Base-by-base conservation (phyloP, 1,140 invertebrate genomes). In the Kradibia gibbosae region DNA sequence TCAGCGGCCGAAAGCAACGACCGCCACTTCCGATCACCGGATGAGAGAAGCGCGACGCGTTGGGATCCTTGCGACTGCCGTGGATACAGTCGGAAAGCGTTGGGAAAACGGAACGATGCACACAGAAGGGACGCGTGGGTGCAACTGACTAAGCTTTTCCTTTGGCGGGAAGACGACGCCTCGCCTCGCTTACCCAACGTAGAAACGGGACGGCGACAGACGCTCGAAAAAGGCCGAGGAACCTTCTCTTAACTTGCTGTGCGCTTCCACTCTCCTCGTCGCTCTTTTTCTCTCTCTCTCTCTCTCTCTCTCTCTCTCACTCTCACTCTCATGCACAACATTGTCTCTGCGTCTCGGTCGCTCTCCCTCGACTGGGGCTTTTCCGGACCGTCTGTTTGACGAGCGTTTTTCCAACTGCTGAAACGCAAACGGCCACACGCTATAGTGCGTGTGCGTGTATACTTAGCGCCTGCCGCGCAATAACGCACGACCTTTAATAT, bases 71-170 rank as follows among this genome's bases (percentile, higher is more conserved):
- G 15, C 57, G 0, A 65, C 17, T 45, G 10, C 25, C 55, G 31
- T 22, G 17, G 22, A 10, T n/a, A 28, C 22, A 28, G 67, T 20
- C 0, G 72, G 57, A 71, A 45, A 62, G 3, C 7, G 55, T 22
- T 31, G 25, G 75, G 25, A 31, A 76, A 48, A 80, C 20, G 39
- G 3, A 53, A 31, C 84, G 84, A 78, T 71, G 71, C 73, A 70
- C 50, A 28, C 78, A 8, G 71, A 31, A 84, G 34, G 76, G 83
- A 80, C 71, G 87, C 83, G 85, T 86, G 84, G 85, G 85, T 79
- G 85, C 83, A 71, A 88, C 87, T 88, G 85, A 87, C 74, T 70
- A 65, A 28, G 74, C 67, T 83, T 83, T 83, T 83, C 79, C 82
- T 83, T 81, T 78, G 82, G 82, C 82, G 82, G 82, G 82, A 83